phyloP scores from a whole-genome alignment of 2,797 vertebrate genomes.

The Florisuga fusca region DNA sequence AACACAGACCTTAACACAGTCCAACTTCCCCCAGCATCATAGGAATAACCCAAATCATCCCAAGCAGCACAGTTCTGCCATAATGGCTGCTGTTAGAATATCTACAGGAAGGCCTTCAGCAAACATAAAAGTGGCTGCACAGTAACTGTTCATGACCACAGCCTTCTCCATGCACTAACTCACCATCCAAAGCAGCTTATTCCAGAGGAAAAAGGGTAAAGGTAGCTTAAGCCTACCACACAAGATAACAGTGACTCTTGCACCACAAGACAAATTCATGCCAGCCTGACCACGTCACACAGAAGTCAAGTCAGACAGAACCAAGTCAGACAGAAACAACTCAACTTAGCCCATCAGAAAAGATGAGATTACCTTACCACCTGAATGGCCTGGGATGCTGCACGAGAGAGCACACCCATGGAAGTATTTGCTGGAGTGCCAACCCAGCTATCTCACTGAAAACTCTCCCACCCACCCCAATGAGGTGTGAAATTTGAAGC shows the following conservation, averaged over 20 bases:
- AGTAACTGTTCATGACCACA: background rate
- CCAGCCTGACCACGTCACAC: background rate
- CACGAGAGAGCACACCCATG: background rate
- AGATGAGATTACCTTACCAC: background rate
- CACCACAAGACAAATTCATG: accelerated
- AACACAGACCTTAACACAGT: background rate
- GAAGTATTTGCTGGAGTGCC: background rate
- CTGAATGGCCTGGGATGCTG: background rate
- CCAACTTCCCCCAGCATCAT: background rate
- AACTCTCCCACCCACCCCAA: background rate
- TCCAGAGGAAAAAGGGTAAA: background rate
- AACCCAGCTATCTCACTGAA: background rate
- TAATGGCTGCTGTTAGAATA: accelerated
- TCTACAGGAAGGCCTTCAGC: background rate
- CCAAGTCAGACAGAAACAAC: background rate
- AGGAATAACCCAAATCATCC: background rate
- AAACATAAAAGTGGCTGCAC: background rate
- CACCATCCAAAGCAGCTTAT: background rate
- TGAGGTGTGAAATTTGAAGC: background rate
- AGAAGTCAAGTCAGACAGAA: no score
- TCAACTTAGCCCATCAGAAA: background rate
- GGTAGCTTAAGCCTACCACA: background rate
- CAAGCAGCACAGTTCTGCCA: background rate
- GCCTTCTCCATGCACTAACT: background rate
- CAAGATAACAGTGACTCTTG: accelerated